phyloP scores from a whole-genome alignment of 23 tunicate genomes.

The Diplosoma virens region DNA sequence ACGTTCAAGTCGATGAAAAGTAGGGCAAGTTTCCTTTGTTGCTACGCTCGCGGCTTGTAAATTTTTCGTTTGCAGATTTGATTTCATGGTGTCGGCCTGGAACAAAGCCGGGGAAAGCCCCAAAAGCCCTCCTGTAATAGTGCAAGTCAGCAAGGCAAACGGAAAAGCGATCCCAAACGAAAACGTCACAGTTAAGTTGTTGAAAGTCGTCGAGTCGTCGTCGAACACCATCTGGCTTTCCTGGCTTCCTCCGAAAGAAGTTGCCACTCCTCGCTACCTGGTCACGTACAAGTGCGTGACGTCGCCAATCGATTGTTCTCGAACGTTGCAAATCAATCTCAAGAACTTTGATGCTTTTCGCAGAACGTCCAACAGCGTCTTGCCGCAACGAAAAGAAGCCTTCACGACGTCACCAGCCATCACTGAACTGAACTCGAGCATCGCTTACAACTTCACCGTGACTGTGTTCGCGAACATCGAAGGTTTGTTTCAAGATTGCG shows the following conservation, averaged over 20 bases:
- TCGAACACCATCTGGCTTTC: conserved; percentile 61
- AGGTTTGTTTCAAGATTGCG: conserved; percentile 24
- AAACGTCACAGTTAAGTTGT: conserved; percentile 41
- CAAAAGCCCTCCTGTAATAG: conserved; percentile 40
- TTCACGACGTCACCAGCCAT: not conserved
- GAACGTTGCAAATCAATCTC: not conserved
- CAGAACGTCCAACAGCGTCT: conserved; percentile 1
- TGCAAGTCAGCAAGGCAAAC: conserved; percentile 20
- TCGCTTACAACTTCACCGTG: conserved; percentile 67
- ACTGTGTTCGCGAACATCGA: conserved; percentile 4
- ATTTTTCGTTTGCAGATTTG: conserved; percentile 38
- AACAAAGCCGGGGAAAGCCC: conserved; percentile 77
- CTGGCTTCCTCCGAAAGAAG: conserved; percentile 53
- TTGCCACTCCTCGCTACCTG: conserved; percentile 29
- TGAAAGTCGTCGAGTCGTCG: conserved; percentile 51
- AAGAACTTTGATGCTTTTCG: not conserved
- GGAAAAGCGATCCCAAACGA: not conserved
- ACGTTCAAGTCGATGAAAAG: conserved; percentile 49
- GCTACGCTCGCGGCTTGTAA: not conserved
- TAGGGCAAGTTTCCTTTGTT: conserved; percentile 17
- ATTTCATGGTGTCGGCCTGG: conserved; percentile 67
- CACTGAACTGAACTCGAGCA: conserved; percentile 24
- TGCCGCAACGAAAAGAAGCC: conserved; percentile 18
- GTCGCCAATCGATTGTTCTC: not conserved
- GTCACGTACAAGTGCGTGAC: conserved; percentile 43